phyloP scores from a whole-genome alignment of 2,797 vertebrate species.

The Ctenopoma multispine region DNA sequence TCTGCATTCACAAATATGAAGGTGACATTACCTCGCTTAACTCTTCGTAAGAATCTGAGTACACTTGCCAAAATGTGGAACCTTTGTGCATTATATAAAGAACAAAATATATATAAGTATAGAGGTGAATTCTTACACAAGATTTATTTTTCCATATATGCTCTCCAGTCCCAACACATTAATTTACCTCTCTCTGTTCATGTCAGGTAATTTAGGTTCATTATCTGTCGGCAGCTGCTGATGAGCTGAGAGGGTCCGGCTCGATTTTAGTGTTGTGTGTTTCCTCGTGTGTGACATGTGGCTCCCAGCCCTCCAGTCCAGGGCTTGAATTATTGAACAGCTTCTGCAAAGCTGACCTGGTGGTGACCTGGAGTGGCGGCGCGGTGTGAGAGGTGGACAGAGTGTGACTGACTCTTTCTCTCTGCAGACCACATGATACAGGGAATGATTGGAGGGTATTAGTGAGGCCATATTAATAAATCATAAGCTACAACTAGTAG shows the following conservation, averaged over 20 bases:
- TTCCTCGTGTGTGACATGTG: conserved; percentile 57
- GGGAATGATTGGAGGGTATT: conserved; percentile 41
- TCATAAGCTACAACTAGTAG: conserved; percentile 48
- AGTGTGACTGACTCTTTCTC: conserved; percentile 34
- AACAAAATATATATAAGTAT: not conserved
- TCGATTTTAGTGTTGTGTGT: conserved; percentile 56
- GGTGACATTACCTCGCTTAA: not conserved
- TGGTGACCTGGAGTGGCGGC: conserved; percentile 44
- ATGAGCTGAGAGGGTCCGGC: conserved; percentile 57
- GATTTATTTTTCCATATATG: conserved; percentile 12
- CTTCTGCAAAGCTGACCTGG: conserved; percentile 63
- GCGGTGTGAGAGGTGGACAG: conserved; percentile 36
- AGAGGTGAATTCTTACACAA: conserved; percentile 16
- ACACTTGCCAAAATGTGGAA: not conserved
- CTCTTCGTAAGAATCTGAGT: conserved; percentile 4
- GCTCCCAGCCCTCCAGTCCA: conserved; percentile 50
- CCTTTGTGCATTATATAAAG: not conserved
- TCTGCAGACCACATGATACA: conserved; percentile 23
- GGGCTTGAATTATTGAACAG: conserved; percentile 70
- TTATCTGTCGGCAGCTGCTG: conserved; percentile 47
- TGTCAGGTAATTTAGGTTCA: conserved; percentile 70
- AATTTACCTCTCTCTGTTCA: conserved; percentile 62
- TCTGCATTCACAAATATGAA: too few species aligned
- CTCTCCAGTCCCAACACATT: conserved; percentile 19
- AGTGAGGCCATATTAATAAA: conserved; percentile 59